These are phyloP conservation scores for Gymnorhina tibicen DNA, from an alignment of 2,113 vertebrate species.

Conservation along the genomic window DNA sequence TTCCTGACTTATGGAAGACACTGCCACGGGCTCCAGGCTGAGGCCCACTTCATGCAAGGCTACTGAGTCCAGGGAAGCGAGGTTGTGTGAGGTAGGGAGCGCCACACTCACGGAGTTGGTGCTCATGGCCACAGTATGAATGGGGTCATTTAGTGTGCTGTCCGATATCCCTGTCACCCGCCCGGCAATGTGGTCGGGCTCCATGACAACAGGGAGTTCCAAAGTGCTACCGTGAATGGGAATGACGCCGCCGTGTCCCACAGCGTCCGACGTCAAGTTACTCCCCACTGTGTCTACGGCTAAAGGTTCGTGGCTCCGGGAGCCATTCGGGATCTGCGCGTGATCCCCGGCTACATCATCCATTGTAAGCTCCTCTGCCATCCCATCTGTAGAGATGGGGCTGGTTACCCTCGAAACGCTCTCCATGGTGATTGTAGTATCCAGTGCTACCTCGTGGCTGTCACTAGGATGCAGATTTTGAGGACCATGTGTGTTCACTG, in stretches of 20 bases:
- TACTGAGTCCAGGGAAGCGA: constrained; percentile 85
- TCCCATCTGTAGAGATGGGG: constrained; percentile 90
- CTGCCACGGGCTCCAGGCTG: constrained; percentile 88
- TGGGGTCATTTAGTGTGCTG: constrained; percentile 82
- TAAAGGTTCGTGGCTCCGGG: constrained; percentile 81
- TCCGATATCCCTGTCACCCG: constrained; percentile 76
- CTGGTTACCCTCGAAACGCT: constrained; percentile 86
- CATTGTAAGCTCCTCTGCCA: constrained; percentile 89
- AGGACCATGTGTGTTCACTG: constrained; percentile 82
- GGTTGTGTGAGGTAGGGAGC: constrained; percentile 88
- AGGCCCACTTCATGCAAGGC: constrained; percentile 89
- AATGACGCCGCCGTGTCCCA: constrained; percentile 84
- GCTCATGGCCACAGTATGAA: constrained; percentile 87
- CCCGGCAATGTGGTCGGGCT: constrained; percentile 83
- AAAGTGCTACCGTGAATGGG: constrained; percentile 86
- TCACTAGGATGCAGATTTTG: constrained; percentile 84
- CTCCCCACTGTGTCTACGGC: constrained; percentile 73
- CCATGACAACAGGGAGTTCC: constrained; percentile 94
- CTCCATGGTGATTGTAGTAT: constrained; percentile 88
- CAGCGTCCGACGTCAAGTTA: constrained; percentile 76
- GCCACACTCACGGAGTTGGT: constrained; percentile 90
- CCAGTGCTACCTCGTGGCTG: constrained; percentile 86
- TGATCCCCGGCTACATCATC: constrained; percentile 84
- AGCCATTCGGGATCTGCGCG: constrained; percentile 80
- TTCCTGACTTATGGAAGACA: constrained; percentile 91